Base-by-base conservation (phyloP, 2,888 invertebrate genomes). In the Ophion ventricosus region DNA sequence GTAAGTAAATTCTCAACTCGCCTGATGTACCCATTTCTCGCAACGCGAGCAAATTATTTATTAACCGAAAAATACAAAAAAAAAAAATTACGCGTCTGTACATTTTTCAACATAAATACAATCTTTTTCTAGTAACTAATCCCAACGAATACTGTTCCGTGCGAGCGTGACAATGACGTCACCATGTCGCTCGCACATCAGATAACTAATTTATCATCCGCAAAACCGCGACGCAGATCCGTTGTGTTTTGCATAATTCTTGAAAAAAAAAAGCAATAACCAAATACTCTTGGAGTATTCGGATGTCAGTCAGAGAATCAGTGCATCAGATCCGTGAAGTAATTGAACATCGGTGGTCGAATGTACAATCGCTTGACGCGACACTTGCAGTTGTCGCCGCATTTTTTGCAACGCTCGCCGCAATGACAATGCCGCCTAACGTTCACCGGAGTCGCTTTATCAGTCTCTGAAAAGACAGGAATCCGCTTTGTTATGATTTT, bases 1-100 rank as follows among this genome's bases (percentile, higher is more conserved):
- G 96, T 96, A 93, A 95, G 95, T 95, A 70, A 69, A 80, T 72
- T 66, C 66, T 20, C 73, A 67, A 25, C 17, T 11, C 23, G 10
- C 63, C 66, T 80, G 49, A 25, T 66, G 26, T 5, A 26, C 17
- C 1, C 14, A 8, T 14, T 43, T 64, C 72, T 70, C 64, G 14
- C 7, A 63, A 57, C 8, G 3, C 40, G 29, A 66, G 43, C 56
- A 17, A 61, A 84, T 82, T 66, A 85, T 77, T 86, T 83, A 83
- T 78, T 87, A 40, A 67, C 61, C 57, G 20, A 25, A 25, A 69
- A 54, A 75, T 83, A 84, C 74, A 79, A 74, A 84, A 82, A 61
- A 57, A 26, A 20, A 25, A 54, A 23, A 14, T 35, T 7, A 35
- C 61, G 1, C 14, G 14, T 17, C 17, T 17, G 17, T 2, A 3